Conservation (phyloP, 2,113 vertebrate genomes). For the Scalopus aquaticus region DNA sequence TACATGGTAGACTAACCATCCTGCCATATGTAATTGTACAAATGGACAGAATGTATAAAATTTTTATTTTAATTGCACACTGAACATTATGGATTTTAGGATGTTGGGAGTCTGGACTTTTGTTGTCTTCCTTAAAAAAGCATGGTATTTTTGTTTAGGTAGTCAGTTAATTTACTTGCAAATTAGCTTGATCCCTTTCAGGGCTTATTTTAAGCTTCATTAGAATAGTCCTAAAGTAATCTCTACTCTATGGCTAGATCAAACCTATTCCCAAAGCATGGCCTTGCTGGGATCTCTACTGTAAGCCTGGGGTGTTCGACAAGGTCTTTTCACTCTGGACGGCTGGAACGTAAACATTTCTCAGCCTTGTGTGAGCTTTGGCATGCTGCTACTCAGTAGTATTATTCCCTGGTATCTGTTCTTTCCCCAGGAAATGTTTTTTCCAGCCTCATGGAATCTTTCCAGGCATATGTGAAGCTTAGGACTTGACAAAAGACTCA, state of each 20-base stretch:
- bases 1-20: no score
- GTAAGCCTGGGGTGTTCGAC: background rate
- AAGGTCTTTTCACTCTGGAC: background rate
- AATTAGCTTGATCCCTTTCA: background rate
- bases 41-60: no score
- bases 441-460: background rate
- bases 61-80: background rate
- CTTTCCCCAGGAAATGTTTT: background rate
- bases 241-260: background rate
- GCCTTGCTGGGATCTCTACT: background rate
- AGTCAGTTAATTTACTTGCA: conserved; percentile 6
- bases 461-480: background rate
- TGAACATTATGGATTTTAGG: background rate
- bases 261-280: background rate
- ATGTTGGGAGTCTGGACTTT: background rate
- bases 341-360: background rate
- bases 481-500: background rate
- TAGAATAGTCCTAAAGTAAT: background rate
- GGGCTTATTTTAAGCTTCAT: conserved; percentile 9
- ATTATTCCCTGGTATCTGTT: background rate
- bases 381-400: background rate
- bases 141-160: background rate
- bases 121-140: conserved; percentile 7
- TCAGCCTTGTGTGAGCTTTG: background rate
- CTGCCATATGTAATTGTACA: no score